These are phyloP conservation scores for Hemiscyllium ocellatum DNA, from an alignment of 2,113 vertebrate genomes.

Conservation along the genomic window DNA sequence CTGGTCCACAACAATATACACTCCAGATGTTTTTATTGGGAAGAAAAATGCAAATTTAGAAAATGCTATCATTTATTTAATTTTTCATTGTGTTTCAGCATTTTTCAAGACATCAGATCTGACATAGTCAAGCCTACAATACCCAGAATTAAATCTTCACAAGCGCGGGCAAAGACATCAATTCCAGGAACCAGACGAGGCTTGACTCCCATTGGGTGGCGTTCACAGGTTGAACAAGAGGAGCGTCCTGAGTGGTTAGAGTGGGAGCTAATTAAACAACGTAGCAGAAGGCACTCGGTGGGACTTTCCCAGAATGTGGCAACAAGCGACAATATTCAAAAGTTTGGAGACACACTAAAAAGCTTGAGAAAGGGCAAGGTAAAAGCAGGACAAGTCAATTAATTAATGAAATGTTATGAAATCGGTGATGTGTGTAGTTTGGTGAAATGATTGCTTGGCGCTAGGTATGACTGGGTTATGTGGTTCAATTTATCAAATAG, in stretches of 20 bases:
- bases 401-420: not conserved
- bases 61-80: not conserved
- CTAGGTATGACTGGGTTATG: not conserved
- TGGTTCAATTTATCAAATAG: not conserved
- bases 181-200: not conserved
- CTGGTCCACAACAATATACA: not conserved
- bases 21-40: no score
- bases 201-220: slow-evolving; percentile 38
- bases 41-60: not conserved
- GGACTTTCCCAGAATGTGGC: slow-evolving; percentile 43
- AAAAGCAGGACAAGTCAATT: slow-evolving; percentile 8
- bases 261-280: slow-evolving; percentile 49
- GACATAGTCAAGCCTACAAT: not conserved
- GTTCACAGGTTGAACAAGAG: not conserved
- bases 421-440: not conserved
- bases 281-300: slow-evolving; percentile 47
- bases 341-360: slow-evolving; percentile 9
- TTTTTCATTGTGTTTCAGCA: slow-evolving; percentile 44
- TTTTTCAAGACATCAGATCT: slow-evolving; percentile 44
- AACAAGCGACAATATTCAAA: slow-evolving; percentile 36
- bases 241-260: slow-evolving; percentile 49
- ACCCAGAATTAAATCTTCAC: not conserved
- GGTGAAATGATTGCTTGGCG: not conserved
- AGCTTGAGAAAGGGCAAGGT: slow-evolving; percentile 52
- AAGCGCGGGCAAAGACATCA: slow-evolving; percentile 30